Conservation (phyloP, 2,888 invertebrate species). For the Seira sanloemensis region DNA sequence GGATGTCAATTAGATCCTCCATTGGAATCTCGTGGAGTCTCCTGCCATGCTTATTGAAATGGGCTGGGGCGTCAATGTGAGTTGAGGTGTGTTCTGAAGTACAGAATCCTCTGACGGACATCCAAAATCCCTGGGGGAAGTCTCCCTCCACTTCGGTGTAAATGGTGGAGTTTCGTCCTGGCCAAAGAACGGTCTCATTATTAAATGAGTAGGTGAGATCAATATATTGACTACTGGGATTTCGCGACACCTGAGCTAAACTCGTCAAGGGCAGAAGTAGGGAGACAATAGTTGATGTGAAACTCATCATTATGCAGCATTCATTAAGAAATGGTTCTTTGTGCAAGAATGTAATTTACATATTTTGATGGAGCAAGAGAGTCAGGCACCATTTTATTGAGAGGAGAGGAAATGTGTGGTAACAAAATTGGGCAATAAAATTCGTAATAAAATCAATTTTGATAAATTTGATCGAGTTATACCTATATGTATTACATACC, state of each 20-base stretch:
- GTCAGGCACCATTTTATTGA: not conserved
- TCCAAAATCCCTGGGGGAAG: constrained; percentile 56
- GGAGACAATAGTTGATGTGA: no score
- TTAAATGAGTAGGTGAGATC: constrained; percentile 70
- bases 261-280: not conserved
- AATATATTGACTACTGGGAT: constrained; percentile 33
- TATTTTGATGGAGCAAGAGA: not conserved
- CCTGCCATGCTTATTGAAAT: constrained; percentile 78
- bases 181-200: constrained; percentile 64
- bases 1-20: constrained; percentile 75
- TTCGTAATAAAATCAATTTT: no score
- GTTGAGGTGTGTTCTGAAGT: constrained; percentile 81
- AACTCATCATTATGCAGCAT: no score
- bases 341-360: constrained; percentile 25
- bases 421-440: no score
- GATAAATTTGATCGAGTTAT: no score
- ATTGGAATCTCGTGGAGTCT: constrained; percentile 78
- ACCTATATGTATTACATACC: no score
- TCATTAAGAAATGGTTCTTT: no score
- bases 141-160: constrained; percentile 61
- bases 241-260: not conserved
- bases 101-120: constrained; percentile 59
- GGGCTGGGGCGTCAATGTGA: constrained; percentile 81
- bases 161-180: constrained; percentile 60
- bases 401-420: not conserved